These are phyloP conservation scores for Pogonocherus hispidulus DNA, from an alignment of 2,888 invertebrate genomes.

Conservation along the genomic window DNA sequence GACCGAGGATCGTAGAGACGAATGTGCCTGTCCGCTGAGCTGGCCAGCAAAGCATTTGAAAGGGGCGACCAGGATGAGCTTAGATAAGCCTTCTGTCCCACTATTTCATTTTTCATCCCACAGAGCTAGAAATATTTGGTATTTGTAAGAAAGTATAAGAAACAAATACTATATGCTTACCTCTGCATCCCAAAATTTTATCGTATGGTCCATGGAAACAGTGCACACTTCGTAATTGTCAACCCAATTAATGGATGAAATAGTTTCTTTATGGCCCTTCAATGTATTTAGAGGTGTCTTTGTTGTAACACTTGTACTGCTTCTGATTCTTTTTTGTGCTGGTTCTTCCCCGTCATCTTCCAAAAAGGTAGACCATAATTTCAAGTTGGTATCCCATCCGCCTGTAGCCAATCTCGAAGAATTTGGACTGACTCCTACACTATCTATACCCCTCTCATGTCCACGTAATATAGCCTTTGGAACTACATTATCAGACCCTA, in stretches of 20 bases:
- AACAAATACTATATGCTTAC: slow-evolving; percentile 46
- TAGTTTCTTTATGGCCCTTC: slow-evolving; percentile 92
- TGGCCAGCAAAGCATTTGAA: slow-evolving; percentile 82
- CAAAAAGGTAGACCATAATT: slow-evolving; percentile 85
- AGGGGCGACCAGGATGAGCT: slow-evolving; percentile 86
- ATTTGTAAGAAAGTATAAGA: not conserved
- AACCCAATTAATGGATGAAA: slow-evolving; percentile 89
- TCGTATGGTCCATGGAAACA: slow-evolving; percentile 95
- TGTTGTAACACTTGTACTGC: slow-evolving; percentile 49
- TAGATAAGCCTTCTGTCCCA: slow-evolving; percentile 92
- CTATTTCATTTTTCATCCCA: slow-evolving; percentile 85
- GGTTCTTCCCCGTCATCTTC: slow-evolving; percentile 61
- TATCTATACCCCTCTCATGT: slow-evolving; percentile 93
- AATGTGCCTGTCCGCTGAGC: slow-evolving; percentile 92
- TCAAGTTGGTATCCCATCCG: slow-evolving; percentile 92
- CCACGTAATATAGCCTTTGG: slow-evolving; percentile 88
- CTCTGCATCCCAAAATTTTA: slow-evolving; percentile 94
- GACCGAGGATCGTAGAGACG: slow-evolving; percentile 93
- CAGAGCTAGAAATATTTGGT: slow-evolving; percentile 72
- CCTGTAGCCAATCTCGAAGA: slow-evolving; percentile 82
- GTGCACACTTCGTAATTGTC: slow-evolving; percentile 84
- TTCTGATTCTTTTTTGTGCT: slow-evolving; percentile 60
- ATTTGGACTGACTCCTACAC: slow-evolving; percentile 83
- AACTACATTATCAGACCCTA: slow-evolving; percentile 78
- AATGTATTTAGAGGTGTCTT: slow-evolving; percentile 88